Evolutionary conservation across 2,888 invertebrate genomes (phyloP), one percentile per base, ranked within the genome.

Genomic region (Alloplasta piceator): DNA sequence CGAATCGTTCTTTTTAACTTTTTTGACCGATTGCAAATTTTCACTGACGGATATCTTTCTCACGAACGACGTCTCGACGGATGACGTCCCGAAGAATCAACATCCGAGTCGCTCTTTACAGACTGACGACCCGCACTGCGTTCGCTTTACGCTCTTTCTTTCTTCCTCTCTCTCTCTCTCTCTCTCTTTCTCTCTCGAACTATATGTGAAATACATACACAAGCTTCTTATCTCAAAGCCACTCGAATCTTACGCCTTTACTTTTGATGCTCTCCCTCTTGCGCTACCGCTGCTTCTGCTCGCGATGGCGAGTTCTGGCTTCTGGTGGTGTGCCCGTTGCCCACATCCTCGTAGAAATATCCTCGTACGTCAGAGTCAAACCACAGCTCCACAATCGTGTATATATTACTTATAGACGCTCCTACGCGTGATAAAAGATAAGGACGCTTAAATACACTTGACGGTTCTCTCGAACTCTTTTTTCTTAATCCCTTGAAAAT

Each of bases 231-330:
- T 85, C 85, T 82, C 70, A 64, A 64, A 63, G 78, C 61, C 82
- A 82, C 85, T 85, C 84, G 82, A 84, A 78, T 82, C 85, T 83
- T 85, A 82, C 80, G 87, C 81, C 85, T 84, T 84, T 83, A 84
- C 82, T 85, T 79, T 80, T 77, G 48, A 26, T 36, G 16, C 46
- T 46, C 74, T 73, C 66, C 71, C 70, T 74, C 72, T 71, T 60
- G 38, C 38, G 61, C 78, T 77, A 72, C 72, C 72, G 79, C 82
- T 83, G 83, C 82, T 74, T 84, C 83, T 82, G 85, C 70, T 67
- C 83, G 26, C 26, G 55, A 43, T 70, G 61, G 75, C 77, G 73
- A 70, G 26, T 26, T 77, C 66, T 82, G 70, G 73, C 52, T 39
- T 75, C 14, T 52, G 66, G 9, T 26, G 38, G 46, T 26, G 26